Evolutionary conservation across 2,797 vertebrate species (phyloP).

Genomic region (Sebastes paucispinis): DNA sequence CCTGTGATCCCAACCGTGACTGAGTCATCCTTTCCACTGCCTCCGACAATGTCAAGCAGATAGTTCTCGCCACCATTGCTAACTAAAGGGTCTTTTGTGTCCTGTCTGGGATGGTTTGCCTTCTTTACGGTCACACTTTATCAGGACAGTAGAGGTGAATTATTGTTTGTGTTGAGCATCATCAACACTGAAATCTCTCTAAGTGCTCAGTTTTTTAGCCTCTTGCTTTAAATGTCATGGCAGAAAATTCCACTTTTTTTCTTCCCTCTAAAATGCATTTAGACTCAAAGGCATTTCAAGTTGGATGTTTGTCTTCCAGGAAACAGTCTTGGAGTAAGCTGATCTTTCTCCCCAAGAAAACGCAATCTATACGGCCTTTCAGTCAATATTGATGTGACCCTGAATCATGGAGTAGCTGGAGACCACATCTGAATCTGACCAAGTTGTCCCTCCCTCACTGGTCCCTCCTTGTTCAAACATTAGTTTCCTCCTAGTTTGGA

Average conservation of each 20-base stretch:
- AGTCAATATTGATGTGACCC: neutral
- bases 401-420: neutral
- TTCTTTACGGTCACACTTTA: neutral
- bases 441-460: neutral
- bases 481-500: neutral
- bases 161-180: neutral
- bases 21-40: neutral
- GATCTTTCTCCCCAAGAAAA: neutral
- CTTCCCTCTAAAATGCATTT: neutral
- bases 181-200: neutral
- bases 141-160: neutral
- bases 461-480: neutral
- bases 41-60: neutral
- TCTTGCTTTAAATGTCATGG: neutral
- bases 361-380: neutral
- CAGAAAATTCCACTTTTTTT: neutral
- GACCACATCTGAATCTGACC: neutral
- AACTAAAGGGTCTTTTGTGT: neutral
- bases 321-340: neutral
- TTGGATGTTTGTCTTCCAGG: neutral
- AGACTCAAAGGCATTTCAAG: neutral
- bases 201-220: neutral
- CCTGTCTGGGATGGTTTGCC: neutral
- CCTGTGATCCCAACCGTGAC: neutral
- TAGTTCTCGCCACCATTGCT: neutral